Percentiles rank a stretch among this genome's conserved stretches.
These are phyloP conservation scores for Halocaridina rubra DNA, from an alignment of 2,888 invertebrate genomes.

Conservation along the genomic window DNA sequence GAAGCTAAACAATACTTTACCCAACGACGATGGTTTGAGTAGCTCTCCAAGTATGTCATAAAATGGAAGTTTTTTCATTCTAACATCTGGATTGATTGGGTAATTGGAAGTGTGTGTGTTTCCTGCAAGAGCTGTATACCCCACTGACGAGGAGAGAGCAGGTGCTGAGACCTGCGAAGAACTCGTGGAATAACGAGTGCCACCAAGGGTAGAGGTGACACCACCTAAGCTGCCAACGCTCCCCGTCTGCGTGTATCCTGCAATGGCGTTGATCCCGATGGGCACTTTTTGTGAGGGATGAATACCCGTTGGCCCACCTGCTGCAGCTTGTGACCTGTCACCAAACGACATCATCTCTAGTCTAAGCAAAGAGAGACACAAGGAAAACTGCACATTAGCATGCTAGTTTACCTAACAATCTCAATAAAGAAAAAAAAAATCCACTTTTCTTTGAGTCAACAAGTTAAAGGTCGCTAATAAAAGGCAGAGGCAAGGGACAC, in stretches of 20 bases:
- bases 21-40: slow-evolving; percentile 87
- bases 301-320: slow-evolving; percentile 40
- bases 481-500: no score
- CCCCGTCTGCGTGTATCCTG: slow-evolving; percentile 42
- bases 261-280: slow-evolving; percentile 39
- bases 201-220: slow-evolving; percentile 20
- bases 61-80: slow-evolving; percentile 90
- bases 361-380: slow-evolving; percentile 48
- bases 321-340: slow-evolving; percentile 59
- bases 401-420: not conserved
- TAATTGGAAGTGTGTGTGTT: slow-evolving; percentile 43
- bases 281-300: slow-evolving; percentile 54
- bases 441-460: no score
- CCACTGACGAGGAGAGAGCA: slow-evolving; percentile 25
- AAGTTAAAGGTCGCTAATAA: no score
- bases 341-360: slow-evolving; percentile 63
- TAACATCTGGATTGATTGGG: slow-evolving; percentile 94
- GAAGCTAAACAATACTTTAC: slow-evolving; percentile 66
- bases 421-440: no score
- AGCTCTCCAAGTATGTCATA: slow-evolving; percentile 89
- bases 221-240: slow-evolving; percentile 36
- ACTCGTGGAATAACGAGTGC: slow-evolving; percentile 10
- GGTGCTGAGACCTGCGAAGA: slow-evolving; percentile 15
- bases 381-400: slow-evolving; percentile 49
- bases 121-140: slow-evolving; percentile 29